phyloP scores from a whole-genome alignment of 2,113 vertebrate genomes.

The Urocitellus parryii region DNA sequence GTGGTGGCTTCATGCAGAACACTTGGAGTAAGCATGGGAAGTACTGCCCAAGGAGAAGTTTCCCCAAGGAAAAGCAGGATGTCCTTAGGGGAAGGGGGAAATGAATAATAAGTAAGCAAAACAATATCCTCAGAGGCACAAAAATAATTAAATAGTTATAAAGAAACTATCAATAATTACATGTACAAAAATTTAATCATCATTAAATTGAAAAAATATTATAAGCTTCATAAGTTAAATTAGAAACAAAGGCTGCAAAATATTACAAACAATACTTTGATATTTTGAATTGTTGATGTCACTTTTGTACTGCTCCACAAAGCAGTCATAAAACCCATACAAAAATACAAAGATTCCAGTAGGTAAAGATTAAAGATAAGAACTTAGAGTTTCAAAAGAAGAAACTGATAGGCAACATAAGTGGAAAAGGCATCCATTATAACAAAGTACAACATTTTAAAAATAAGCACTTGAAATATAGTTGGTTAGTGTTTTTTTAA shows the following conservation, averaged over 20 bases:
- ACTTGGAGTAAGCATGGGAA: neutral
- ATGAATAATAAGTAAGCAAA: neutral
- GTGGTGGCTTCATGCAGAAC: neutral
- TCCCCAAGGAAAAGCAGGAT: neutral
- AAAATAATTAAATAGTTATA: neutral
- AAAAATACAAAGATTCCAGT: neutral
- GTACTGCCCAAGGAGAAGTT: neutral
- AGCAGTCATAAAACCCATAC: neutral
- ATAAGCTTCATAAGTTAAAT: neutral
- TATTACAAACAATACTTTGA: neutral
- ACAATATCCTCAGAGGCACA: neutral
- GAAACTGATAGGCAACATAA: neutral
- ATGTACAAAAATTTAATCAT: neutral
- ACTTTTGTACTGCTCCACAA: neutral
- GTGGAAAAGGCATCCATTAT: neutral
- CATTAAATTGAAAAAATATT: neutral
- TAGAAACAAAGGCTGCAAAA: neutral
- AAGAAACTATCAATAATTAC: neutral
- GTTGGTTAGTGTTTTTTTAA: conserved; percentile 26
- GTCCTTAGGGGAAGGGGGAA: neutral
- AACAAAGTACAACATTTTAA: neutral
- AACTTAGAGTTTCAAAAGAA: neutral
- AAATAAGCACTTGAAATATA: neutral
- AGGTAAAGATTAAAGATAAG: neutral
- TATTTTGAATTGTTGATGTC: neutral